Evolutionary conservation across 2,888 invertebrate species (phyloP), one percentile per base, ranked within the genome.

Genomic region (Xanthostigma xanthostigma): DNA sequence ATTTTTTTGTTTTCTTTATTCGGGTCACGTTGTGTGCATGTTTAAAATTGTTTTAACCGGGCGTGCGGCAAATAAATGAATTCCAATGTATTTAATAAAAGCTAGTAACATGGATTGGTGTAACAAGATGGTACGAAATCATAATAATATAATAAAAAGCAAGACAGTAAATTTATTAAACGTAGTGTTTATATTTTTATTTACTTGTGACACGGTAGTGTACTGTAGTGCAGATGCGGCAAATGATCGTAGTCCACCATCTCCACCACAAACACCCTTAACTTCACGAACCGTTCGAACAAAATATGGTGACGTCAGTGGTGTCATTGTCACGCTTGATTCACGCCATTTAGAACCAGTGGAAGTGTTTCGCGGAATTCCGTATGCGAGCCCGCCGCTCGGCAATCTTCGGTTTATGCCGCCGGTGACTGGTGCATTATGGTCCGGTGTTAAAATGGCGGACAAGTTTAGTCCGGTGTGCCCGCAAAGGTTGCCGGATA

Each of bases 361-460:
- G 14, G 94, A 94, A 66, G 87, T 90, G 54, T 95, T 91, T 65
- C 76, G 88, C 45, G 95, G 95, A 8, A 84, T 96, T 51, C 94
- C 94, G 6, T 96, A 95, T 67, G 96, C 94, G 33, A 90, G 92
- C 44, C 87, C 95, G 17, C 93, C 94, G 36, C 72, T 86, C 41
- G 92, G 90, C 8, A 81, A 84, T 50, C 71, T 95, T 51, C 77
- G 96, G 51, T 96, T 96, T 67, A 94, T 95, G 92, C 94, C 94
- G 10, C 95, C 95, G 14, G 92, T 93, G 17, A 89, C 88, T 51
- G 91, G 92, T 33, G 88, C 91, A 47, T 81, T 90, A 63, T 92
- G 93, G 93, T 81, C 83, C 49, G 91, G 89, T 38, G 86, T 92
- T 41, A 85, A 88, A 66, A 80, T 85, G 57, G 90, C 91, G 53